Evolutionary conservation across 1,140 invertebrate genomes (phyloP).

Genomic region (Papilio xuthus): DNA sequence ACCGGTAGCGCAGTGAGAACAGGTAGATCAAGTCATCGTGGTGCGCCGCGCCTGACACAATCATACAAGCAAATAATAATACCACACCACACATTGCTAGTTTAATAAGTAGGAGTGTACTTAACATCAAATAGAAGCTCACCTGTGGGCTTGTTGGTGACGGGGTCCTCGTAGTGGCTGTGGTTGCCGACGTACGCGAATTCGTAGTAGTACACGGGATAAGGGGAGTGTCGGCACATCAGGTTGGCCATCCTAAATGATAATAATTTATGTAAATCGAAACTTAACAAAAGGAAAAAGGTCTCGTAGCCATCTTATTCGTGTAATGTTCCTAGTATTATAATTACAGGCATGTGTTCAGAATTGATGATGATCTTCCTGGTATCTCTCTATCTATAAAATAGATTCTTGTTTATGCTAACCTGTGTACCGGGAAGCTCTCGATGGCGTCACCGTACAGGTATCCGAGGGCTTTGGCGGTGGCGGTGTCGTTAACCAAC

Average conservation of each 20-base stretch:
- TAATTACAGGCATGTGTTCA: not conserved
- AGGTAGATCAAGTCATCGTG: constrained; percentile 69
- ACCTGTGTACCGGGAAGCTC: constrained; percentile 59
- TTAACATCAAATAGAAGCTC: constrained; percentile 46
- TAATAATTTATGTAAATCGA: not conserved
- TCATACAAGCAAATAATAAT: not conserved
- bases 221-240: constrained; percentile 50
- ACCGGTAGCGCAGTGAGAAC: constrained; percentile 54
- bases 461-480: constrained; percentile 47
- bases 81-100: not conserved
- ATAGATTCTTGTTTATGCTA: not conserved
- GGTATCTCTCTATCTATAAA: not conserved
- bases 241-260: constrained; percentile 51
- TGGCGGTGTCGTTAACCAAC: constrained; percentile 48
- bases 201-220: constrained; percentile 55
- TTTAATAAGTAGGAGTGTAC: not conserved
- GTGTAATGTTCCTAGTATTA: not conserved
- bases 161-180: constrained; percentile 57
- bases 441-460: constrained; percentile 61
- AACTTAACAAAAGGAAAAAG: too few relatives aligned
- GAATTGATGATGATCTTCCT: too few relatives aligned
- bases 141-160: constrained; percentile 51
- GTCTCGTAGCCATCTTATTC: too few relatives aligned
- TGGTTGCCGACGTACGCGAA: constrained; percentile 59
- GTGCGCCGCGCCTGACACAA: constrained; percentile 57